phyloP scores from a whole-genome alignment of 2,113 vertebrate species.

The Channa argus region DNA sequence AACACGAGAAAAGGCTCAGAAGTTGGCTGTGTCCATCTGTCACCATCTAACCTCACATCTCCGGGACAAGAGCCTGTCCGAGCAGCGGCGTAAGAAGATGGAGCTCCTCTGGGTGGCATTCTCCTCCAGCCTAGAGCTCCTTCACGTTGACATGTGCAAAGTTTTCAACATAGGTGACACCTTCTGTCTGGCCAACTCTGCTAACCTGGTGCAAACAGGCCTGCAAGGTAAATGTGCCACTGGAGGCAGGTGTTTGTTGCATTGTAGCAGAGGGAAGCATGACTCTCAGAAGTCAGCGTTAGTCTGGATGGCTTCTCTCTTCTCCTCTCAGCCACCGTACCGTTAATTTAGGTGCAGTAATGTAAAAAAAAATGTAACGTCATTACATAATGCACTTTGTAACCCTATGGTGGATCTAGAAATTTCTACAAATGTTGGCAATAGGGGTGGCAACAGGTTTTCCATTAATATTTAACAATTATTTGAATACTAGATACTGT shows the following conservation, averaged over 20 bases:
- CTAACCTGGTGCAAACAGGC: constrained; percentile 81
- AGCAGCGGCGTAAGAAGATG: constrained; percentile 77
- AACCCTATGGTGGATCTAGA: no score
- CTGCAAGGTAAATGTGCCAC: constrained; percentile 77
- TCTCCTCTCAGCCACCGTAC: no score
- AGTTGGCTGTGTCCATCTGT: constrained; percentile 68
- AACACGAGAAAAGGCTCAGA: constrained; percentile 81
- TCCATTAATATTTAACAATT: no score
- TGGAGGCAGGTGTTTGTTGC: background rate
- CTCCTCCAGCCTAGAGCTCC: constrained; percentile 84
- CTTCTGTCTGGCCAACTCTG: constrained; percentile 72
- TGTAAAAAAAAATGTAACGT: no score
- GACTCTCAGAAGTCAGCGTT: no score
- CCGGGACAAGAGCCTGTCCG: constrained; percentile 78
- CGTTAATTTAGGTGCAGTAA: no score
- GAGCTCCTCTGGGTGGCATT: constrained; percentile 88
- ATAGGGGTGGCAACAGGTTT: no score
- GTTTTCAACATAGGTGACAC: constrained; percentile 78
- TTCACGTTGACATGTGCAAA: constrained; percentile 87
- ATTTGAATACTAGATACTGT: no score
- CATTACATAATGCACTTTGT: no score
- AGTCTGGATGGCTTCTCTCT: no score
- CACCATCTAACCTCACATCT: constrained; percentile 79
- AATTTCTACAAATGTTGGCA: no score
- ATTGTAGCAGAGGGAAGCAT: background rate